Evolutionary conservation across 1,140 invertebrate species (phyloP), one percentile per base, ranked within the genome.

Genomic region (Camponotus floridanus): DNA sequence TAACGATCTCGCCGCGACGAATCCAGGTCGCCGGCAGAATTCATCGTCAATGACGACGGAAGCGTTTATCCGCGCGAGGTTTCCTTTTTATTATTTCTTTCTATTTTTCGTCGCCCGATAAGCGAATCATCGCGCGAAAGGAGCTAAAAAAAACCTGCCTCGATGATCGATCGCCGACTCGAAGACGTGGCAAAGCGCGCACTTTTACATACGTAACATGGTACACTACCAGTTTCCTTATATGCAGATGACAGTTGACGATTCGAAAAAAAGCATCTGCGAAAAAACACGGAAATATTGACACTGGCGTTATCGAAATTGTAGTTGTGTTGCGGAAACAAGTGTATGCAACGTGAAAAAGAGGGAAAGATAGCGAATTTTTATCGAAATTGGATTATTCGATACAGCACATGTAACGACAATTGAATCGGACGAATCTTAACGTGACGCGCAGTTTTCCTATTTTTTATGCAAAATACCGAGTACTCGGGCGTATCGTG

Each of bases 1-100:
- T 83, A 83, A 83, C 79, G 68, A 83, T 83, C 21, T 31, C 68
- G 61, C 42, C 45, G 62, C 62, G 55, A 61, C 55, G 39, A 73
- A 71, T 81, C 51, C 67, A 45, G 67, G 39, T 45, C 36, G 26
- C 67, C 13, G 26, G 7, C 65, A 59, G 48, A 39, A 33, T 39
- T 61, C 74, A 11, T 74, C 55, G 55, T 8, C 39, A 36, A 33
- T 21, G 62, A 11, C 11, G 64, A 13, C 36, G 26, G 42, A 61
- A n/a, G 68, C 79, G 73, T 80, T 80, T 80, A 57, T 18, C 48
- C 33, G 39, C 26, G 76, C 78, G 11, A 42, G 73, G 18, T 74
- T 74, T 74, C 31, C 13, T 74, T 51, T 59, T 21, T 21, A 59
- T 59, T 26, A 9, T 31, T 26, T 26, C 9, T 36, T 39, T 65